Evolutionary conservation across 2,113 vertebrate species (phyloP).

Genomic region (Fulica atra): DNA sequence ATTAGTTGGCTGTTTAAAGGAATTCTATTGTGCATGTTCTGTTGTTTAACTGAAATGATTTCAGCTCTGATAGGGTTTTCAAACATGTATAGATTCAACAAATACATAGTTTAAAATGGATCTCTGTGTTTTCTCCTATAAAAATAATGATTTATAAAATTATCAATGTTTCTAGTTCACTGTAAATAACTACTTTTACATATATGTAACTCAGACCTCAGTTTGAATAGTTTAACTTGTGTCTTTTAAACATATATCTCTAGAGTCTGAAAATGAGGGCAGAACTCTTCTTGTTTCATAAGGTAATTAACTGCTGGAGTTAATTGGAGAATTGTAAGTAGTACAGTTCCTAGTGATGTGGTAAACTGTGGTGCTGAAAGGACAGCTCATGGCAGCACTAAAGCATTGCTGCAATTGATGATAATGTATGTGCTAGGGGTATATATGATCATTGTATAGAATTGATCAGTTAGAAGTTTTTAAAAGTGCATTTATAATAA

Average conservation of each 20-base stretch:
- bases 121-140: background rate
- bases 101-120: background rate
- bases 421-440: rapidly evolving
- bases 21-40: background rate
- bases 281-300: background rate
- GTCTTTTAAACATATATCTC: background rate
- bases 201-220: background rate
- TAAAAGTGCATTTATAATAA: background rate
- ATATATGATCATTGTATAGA: rapidly evolving
- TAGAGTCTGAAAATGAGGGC: background rate
- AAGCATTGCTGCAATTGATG: rapidly evolving
- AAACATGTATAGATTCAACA: background rate
- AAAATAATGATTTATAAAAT: background rate
- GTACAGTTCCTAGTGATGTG: rapidly evolving
- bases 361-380: constrained; percentile 20
- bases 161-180: background rate
- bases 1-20: background rate
- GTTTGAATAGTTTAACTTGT: background rate
- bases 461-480: background rate
- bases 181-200: background rate
- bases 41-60: background rate
- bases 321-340: rapidly evolving
- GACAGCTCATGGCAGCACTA: background rate
- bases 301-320: background rate
- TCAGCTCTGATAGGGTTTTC: background rate